phyloP scores from a whole-genome alignment of 2,888 invertebrate genomes.

The Euphydryas editha region DNA sequence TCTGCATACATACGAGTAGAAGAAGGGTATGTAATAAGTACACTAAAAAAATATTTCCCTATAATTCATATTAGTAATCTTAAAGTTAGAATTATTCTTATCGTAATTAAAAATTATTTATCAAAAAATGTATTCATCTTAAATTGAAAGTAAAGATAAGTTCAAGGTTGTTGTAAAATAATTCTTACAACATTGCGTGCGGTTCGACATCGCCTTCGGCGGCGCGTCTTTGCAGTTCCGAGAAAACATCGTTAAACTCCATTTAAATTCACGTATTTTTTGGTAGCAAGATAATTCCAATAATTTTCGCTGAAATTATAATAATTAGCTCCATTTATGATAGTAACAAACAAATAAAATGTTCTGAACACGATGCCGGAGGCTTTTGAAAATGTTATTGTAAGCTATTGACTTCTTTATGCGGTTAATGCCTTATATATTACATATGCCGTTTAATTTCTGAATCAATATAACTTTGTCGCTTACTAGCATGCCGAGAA shows the following conservation, averaged over 20 bases:
- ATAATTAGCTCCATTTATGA: slow-evolving; percentile 81
- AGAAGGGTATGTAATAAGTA: too few relatives aligned
- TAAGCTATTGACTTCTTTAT: slow-evolving; percentile 14
- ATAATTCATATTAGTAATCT: too few relatives aligned
- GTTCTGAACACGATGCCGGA: slow-evolving; percentile 62
- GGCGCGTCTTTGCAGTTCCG: slow-evolving; percentile 67
- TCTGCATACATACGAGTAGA: too few relatives aligned
- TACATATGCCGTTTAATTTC: slow-evolving; percentile 4
- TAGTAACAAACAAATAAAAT: slow-evolving; percentile 83
- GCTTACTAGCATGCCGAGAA: too few relatives aligned
- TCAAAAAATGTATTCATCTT: neutral
- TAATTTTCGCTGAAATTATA: slow-evolving; percentile 81
- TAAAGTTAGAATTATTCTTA: too few relatives aligned
- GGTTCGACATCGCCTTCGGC: slow-evolving; percentile 62
- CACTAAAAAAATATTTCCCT: too few relatives aligned
- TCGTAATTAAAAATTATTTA: neutral
- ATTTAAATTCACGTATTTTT: slow-evolving; percentile 69
- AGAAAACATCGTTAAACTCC: slow-evolving; percentile 81
- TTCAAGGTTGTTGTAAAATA: slow-evolving; percentile 68
- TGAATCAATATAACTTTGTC: slow-evolving; percentile 3
- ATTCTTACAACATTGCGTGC: slow-evolving; percentile 50
- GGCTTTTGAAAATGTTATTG: slow-evolving; percentile 17
- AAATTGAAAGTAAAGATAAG: slow-evolving; percentile 46
- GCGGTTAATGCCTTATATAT: slow-evolving; percentile 12
- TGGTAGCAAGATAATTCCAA: slow-evolving; percentile 83